Conservation (phyloP, 2,888 invertebrate genomes). For the Hyalella azteca region DNA sequence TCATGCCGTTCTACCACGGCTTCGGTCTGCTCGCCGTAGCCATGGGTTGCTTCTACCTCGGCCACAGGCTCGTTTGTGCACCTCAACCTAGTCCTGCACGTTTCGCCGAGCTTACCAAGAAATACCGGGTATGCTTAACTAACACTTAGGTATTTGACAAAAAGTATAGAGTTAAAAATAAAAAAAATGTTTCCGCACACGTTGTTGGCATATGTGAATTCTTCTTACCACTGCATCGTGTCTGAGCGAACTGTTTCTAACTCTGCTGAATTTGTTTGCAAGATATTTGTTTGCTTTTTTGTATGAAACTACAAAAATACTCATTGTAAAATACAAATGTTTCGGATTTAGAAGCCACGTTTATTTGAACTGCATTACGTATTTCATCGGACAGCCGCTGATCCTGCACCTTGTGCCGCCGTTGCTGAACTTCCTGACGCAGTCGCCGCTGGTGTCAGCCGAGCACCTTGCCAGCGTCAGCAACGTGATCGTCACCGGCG, state of each 20-base stretch:
- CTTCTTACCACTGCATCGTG: no score
- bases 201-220: no score
- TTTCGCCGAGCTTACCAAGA: constrained; percentile 72
- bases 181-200: no score
- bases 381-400: constrained; percentile 61
- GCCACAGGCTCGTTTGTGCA: constrained; percentile 73
- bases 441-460: constrained; percentile 69
- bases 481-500: constrained; percentile 72
- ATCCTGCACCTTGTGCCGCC: constrained; percentile 79
- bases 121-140: constrained; percentile 69
- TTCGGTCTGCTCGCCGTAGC: constrained; percentile 74
- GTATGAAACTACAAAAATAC: no score
- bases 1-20: constrained; percentile 83
- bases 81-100: constrained; percentile 76
- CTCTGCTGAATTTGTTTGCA: no score
- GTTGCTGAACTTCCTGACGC: constrained; percentile 72
- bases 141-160: no score
- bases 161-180: no score
- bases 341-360: no score
- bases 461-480: constrained; percentile 68
- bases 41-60: constrained; percentile 68
- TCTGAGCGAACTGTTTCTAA: no score
- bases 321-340: no score
- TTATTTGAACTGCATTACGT: no score
- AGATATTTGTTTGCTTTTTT: no score